Evolutionary conservation across 2,888 invertebrate genomes (phyloP).

Genomic region (Dromius quadrimaculatus): DNA sequence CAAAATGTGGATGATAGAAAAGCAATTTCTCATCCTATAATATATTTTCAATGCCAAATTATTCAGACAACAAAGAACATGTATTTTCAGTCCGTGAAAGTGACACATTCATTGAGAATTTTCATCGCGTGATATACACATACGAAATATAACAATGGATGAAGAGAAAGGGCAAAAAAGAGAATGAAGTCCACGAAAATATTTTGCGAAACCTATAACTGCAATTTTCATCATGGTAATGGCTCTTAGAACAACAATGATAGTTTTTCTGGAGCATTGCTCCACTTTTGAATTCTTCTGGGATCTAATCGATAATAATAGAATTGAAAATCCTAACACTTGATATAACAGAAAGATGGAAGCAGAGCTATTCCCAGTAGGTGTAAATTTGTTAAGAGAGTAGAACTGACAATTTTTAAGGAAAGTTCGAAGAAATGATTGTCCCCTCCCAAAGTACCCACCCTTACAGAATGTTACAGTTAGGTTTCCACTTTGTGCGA

Average conservation of each 20-base stretch:
- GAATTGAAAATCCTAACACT: no score
- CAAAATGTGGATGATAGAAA: no score
- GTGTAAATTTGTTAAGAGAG: constrained; percentile 24
- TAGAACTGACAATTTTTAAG: no score
- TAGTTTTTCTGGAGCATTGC: constrained; percentile 25
- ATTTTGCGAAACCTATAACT: constrained; percentile 33
- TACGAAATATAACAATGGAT: constrained; percentile 27
- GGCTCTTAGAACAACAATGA: constrained; percentile 25
- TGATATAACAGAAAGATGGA: constrained; percentile 9
- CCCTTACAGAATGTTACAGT: no score
- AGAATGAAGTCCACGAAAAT: constrained; percentile 20
- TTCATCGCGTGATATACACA: constrained; percentile 22
- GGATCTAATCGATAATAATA: no score
- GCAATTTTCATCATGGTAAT: constrained; percentile 44
- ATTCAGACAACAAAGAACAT: no score
- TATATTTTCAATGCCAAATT: no score
- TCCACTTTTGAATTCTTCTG: no score
- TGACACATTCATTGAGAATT: constrained; percentile 25
- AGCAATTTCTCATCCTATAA: no score
- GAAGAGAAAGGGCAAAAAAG: constrained; percentile 25
- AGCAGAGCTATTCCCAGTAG: not conserved
- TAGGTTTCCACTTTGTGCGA: no score
- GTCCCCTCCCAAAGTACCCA: no score
- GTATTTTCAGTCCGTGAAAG: constrained; percentile 23
- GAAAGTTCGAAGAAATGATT: no score